Conservation (phyloP, 2,888 invertebrate species). For the Latrodectus hesperus region DNA sequence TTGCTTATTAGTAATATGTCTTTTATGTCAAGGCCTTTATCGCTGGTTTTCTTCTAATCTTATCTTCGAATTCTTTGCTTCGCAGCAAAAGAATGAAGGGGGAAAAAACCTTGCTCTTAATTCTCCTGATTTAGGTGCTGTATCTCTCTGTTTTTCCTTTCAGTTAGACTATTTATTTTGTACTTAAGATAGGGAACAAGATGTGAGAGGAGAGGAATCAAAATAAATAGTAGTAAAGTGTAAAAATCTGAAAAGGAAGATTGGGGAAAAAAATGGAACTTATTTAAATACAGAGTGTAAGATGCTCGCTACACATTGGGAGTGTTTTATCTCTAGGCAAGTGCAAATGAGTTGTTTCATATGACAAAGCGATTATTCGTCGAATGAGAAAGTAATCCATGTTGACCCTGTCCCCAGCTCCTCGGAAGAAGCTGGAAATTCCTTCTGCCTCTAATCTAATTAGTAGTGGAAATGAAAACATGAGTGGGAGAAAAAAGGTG, state of each 20-base stretch:
- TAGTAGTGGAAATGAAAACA: conserved; percentile 54
- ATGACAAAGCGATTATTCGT: conserved; percentile 63
- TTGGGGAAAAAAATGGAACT: background rate
- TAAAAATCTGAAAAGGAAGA: background rate
- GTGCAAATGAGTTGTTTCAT: conserved; percentile 55
- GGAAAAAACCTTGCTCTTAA: background rate
- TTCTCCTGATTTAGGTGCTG: conserved; percentile 2
- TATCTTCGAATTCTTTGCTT: background rate
- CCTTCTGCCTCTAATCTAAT: conserved; percentile 63
- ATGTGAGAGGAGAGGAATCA: background rate
- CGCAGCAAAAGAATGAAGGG: background rate
- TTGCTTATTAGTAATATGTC: background rate
- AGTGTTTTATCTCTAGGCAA: conserved; percentile 45
- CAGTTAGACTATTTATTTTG: conserved; percentile 1
- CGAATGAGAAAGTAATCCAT: conserved; percentile 54
- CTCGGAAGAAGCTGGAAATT: conserved; percentile 44
- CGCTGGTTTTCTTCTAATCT: background rate
- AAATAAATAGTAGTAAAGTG: background rate
- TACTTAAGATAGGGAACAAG: background rate
- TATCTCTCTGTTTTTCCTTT: background rate
- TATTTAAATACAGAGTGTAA: background rate
- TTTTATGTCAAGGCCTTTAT: background rate
- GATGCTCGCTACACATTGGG: conserved; percentile 15
- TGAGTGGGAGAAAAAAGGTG: conserved; percentile 29
- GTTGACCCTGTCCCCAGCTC: conserved; percentile 18